Evolutionary conservation across 2,888 invertebrate genomes (phyloP).

Genomic region (Drosophila tripunctata): DNA sequence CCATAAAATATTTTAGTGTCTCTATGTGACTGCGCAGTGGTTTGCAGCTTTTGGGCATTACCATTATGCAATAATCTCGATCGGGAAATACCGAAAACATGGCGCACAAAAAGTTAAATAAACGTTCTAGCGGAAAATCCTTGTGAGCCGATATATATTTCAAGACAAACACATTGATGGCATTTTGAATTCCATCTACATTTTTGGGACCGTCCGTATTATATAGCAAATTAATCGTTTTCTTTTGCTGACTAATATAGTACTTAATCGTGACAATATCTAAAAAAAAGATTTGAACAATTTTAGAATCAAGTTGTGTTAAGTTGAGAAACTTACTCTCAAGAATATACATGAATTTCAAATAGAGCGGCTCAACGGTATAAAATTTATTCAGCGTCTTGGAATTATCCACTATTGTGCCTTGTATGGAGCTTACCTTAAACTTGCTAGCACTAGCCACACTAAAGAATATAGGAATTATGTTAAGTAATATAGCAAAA

Average conservation of each 20-base stretch:
- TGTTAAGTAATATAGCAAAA: too few relatives aligned
- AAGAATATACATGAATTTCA: slow-evolving; percentile 49
- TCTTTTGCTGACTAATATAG: slow-evolving; percentile 43
- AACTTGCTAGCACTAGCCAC: slow-evolving; percentile 50
- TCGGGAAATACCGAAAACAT: slow-evolving; percentile 88
- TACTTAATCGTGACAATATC: slow-evolving; percentile 45
- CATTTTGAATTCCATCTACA: slow-evolving; percentile 11
- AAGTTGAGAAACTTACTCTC: slow-evolving; percentile 53
- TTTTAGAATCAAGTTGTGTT: neutral
- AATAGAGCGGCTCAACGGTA: slow-evolving; percentile 36
- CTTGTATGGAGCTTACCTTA: slow-evolving; percentile 30
- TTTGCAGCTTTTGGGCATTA: slow-evolving; percentile 42
- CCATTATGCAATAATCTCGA: slow-evolving; percentile 85
- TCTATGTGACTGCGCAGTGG: slow-evolving; percentile 42
- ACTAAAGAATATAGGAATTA: too few relatives aligned
- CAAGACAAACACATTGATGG: slow-evolving; percentile 73
- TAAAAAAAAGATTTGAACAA: slow-evolving; percentile 8
- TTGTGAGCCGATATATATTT: slow-evolving; percentile 63
- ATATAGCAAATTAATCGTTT: slow-evolving; percentile 41
- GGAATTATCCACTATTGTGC: slow-evolving; percentile 7
- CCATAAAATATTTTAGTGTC: slow-evolving; percentile 76
- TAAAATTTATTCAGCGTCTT: slow-evolving; percentile 33
- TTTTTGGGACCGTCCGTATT: slow-evolving; percentile 7
- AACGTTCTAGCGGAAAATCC: slow-evolving; percentile 48
- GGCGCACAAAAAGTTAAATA: slow-evolving; percentile 86